Evolutionary conservation across 2,113 vertebrate genomes (phyloP), one percentile per base, ranked within the genome.

Genomic region (Bos indicus): DNA sequence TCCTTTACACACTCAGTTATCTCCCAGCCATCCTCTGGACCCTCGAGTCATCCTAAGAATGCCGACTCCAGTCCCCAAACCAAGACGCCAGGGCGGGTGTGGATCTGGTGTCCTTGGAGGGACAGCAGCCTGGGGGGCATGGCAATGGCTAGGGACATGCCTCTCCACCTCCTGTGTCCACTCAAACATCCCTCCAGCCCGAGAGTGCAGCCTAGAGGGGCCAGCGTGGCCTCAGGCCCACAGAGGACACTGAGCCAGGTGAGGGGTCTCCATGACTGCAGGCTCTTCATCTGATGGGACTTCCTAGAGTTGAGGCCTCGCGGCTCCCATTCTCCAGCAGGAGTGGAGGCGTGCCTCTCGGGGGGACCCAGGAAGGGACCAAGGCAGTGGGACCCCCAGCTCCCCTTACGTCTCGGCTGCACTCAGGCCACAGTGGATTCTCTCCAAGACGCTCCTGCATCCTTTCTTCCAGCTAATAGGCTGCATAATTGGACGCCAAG

Each of bases 401-500:
- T 81, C 46, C 28, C 78, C 30, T 51, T 33, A 48, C 0, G 2
- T 48, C 77, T 51, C 7, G 0, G 46, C 77, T 46, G 46, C 43
- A 19, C 46, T 19, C 28, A 17, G 88, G 46, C 94, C 30, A 7
- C 82, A 64, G 12, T 17, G 88, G 95, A 87, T 40, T 96, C 86
- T 30, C 0, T 91, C 98, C 97, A 98, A 97, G 98, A 97, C 30
- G 9, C 96, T 84, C 97, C 97, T 94, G 98, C 57, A 0, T 98
- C 90, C 90, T 99, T 98, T 98, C 97, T 98, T 99, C 99, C 98
- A 99, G 99, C 99, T 99, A 99, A 99, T 99, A 99, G 99, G 99
- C 99, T 99, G 99, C 98, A 99, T 99, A 98, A 99, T 99, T 90
- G 99, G 99, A 99, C 99, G 99, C 98, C 99, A 99, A 98, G 99